These are phyloP conservation scores for Notamacropus eugenii DNA, from an alignment of 2,797 vertebrate genomes.

Conservation along the genomic window DNA sequence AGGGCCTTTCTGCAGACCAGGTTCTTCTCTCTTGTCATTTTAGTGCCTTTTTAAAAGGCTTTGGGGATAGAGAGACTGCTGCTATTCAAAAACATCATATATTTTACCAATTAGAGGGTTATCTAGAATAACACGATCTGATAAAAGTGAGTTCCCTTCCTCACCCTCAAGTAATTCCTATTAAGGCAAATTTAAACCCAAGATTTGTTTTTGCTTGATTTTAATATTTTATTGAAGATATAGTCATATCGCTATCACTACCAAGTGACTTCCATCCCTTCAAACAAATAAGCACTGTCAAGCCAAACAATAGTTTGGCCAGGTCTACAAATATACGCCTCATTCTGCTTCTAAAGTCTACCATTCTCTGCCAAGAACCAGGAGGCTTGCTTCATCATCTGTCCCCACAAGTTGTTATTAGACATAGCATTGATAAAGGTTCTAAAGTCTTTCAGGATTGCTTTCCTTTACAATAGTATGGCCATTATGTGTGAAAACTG, in stretches of 20 bases:
- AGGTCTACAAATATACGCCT: not conserved
- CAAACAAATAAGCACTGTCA: not conserved
- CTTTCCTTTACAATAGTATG: not conserved
- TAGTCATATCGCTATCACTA: not conserved
- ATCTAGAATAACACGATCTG: not conserved
- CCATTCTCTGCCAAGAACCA: not conserved
- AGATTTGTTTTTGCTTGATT: not conserved
- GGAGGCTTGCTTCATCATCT: not conserved
- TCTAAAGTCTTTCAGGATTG: not conserved
- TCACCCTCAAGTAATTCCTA: not conserved
- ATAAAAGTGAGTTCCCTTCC: not conserved
- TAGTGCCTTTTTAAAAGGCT: not conserved
- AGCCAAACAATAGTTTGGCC: not conserved
- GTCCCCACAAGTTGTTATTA: not conserved
- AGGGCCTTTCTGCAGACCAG: not conserved
- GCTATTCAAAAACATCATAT: not conserved
- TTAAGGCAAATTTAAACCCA: not conserved
- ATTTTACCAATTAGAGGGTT: not conserved
- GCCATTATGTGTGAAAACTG: not conserved
- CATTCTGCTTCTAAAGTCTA: not conserved
- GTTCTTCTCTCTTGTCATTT: not conserved
- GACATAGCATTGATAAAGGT: not conserved
- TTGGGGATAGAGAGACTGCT: not conserved
- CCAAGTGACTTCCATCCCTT: not conserved
- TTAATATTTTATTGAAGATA: not conserved